Base-by-base conservation (phyloP, 2,113 vertebrate genomes). In the Nycticebus coucang region DNA sequence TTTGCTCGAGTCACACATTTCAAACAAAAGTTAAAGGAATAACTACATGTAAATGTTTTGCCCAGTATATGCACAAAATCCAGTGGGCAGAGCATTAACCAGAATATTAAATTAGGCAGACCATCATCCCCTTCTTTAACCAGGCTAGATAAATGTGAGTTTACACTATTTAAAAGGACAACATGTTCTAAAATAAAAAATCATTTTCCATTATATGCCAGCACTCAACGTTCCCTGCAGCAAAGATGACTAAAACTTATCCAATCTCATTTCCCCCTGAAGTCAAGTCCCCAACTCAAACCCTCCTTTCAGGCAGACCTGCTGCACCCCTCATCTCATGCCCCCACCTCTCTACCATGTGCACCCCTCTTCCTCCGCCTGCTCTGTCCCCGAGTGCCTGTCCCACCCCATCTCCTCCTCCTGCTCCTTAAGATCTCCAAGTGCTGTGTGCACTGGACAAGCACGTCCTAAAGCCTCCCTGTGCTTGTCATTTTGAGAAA, bases 101-200 rank as follows among this genome's bases (percentile, higher is more conserved):
- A 92, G 83, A 95, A 86, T 91, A 96, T 80, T 88, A 93, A 71
- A 74, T 95, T 64, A 89, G 83, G 57, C 68, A 87, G 69, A 71
- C 66, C 53, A 94, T 77, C 45, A 84, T 90, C 15, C 75, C 30
- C 79, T 87, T 91, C 83, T 96, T 85, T 60, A 89, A 86, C 50
- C 30, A 95, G 45, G 55, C 64, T 74, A 37, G 83, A 84, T 74
- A 94, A 96, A 96, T 50, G 89, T 50, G 80, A 89, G 77, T 89
- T 96, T 93, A 95, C n/a, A 84, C 68, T 64, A 92, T 62, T 95
- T 80, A 66, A 93, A 93, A 97, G 89, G 62, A 94, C 95, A 97
- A 60, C 87, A 93, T 26, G 60, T 85, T 78, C 92, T 74, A 64
- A 93, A 14, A 50, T 69, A 84, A 95, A 95, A 96, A 94, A 72